Percentiles rank a stretch among this genome's conserved stretches.
These are phyloP conservation scores for Cladorhizidae sp. DNA, from an alignment of 37 sponge, comb jelly and placozoan species.

Conservation along the genomic window DNA sequence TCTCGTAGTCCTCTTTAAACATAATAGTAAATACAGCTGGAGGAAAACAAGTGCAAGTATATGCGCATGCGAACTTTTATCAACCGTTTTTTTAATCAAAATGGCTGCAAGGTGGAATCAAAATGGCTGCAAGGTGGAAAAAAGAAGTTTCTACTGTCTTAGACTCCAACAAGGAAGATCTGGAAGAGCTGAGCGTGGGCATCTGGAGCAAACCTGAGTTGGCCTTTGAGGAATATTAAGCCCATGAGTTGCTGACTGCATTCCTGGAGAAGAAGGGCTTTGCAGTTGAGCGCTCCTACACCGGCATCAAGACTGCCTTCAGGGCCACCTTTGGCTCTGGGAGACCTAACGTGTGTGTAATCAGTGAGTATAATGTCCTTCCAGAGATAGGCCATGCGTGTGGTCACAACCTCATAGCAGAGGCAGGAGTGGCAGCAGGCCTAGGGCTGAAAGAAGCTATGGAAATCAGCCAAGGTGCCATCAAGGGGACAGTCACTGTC, in stretches of 20 bases:
- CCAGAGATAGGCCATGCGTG: slow-evolving; percentile 96
- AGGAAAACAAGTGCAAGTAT: too few relatives aligned
- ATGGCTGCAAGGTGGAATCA: too few relatives aligned
- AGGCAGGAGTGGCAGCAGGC: slow-evolving; percentile 89
- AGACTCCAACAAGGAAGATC: slow-evolving; percentile 8
- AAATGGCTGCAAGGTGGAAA: background rate
- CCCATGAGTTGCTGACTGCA: slow-evolving; percentile 64
- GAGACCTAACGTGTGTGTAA: slow-evolving; percentile 66
- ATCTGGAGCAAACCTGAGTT: slow-evolving; percentile 79
- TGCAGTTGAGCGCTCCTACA: slow-evolving; percentile 65
- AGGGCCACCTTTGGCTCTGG: slow-evolving; percentile 75
- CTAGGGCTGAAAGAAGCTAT: slow-evolving; percentile 84
- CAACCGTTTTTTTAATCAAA: too few relatives aligned
- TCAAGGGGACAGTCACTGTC: slow-evolving; percentile 63
- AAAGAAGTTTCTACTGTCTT: slow-evolving; percentile 17
- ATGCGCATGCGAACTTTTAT: too few relatives aligned
- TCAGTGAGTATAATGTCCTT: slow-evolving; percentile 91
- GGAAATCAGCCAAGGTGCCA: slow-evolving; percentile 19
- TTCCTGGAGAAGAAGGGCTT: slow-evolving; percentile 80
- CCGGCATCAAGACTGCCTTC: slow-evolving; percentile 81
- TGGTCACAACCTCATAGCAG: slow-evolving; percentile 96
- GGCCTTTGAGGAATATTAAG: slow-evolving; percentile 64
- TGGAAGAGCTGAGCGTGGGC: slow-evolving; percentile 38
- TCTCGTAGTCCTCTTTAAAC: too few relatives aligned
- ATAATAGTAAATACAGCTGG: too few relatives aligned